Conservation (phyloP, 2,113 vertebrate genomes). For the Neomonachus schauinslandi region DNA sequence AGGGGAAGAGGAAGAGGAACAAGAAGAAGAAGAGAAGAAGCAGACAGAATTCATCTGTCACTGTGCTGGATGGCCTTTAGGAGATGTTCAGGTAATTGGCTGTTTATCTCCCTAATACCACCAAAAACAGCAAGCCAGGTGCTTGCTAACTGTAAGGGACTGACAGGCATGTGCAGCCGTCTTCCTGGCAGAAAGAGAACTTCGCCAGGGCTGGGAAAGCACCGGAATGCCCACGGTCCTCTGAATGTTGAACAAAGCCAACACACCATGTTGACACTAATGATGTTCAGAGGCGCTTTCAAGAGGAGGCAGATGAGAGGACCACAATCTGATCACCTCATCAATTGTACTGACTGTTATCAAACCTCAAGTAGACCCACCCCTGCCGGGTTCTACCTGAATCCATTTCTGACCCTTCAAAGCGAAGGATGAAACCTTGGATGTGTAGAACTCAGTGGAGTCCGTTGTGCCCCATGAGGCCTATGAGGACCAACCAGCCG, state of each 20-base stretch:
- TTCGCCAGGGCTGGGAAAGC: too few relatives aligned
- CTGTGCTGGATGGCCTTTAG: not conserved
- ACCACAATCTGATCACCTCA: not conserved
- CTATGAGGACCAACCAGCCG: not conserved
- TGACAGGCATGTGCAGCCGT: fast-evolving
- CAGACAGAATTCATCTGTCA: not conserved
- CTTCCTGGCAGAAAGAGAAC: not conserved
- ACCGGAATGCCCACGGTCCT: fast-evolving
- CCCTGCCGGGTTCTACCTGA: fast-evolving
- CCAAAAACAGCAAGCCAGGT: not conserved
- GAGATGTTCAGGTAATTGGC: not conserved
- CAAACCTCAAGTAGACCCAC: not conserved
- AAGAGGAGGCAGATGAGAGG: not conserved
- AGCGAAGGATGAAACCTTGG: not conserved
- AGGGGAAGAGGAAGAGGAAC: too few relatives aligned
- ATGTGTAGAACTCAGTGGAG: not conserved
- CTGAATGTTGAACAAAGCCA: too few relatives aligned
- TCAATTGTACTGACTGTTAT: fast-evolving
- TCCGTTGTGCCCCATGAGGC: not conserved
- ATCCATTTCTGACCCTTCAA: not conserved
- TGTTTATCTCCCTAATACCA: not conserved
- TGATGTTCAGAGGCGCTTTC: too few relatives aligned
- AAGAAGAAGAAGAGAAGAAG: too few relatives aligned
- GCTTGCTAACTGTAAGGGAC: fast-evolving
- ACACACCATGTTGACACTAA: too few relatives aligned